phyloP scores from a whole-genome alignment of 2,113 vertebrate genomes.

The Panurus biarmicus region DNA sequence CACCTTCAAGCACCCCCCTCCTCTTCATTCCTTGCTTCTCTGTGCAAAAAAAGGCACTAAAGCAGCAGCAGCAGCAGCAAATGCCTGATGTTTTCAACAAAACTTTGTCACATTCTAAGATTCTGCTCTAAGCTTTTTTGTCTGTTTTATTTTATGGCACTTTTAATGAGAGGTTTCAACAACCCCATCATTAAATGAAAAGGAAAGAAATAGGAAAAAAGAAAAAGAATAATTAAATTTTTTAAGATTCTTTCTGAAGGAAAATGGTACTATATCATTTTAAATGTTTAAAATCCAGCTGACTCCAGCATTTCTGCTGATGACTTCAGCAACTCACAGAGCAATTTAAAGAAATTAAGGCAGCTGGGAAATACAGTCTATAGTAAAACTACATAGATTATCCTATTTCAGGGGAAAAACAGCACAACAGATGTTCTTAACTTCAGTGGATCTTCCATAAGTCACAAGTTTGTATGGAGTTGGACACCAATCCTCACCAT shows the following conservation, averaged over 20 bases:
- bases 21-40: neutral
- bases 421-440: neutral
- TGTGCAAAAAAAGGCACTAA: neutral
- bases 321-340: constrained; percentile 57
- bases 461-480: neutral
- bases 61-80: neutral
- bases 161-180: constrained; percentile 43
- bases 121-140: neutral
- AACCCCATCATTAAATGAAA: neutral
- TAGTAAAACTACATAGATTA: constrained; percentile 23
- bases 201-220: neutral
- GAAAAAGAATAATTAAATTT: constrained; percentile 48
- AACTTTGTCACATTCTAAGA: neutral
- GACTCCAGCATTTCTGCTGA: constrained; percentile 52
- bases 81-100: neutral
- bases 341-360: constrained; percentile 45
- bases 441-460: neutral
- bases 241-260: constrained; percentile 31
- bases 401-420: neutral
- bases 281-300: constrained; percentile 45
- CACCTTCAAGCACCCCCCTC: neutral
- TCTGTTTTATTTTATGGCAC: constrained; percentile 16
- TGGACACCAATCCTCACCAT: neutral
- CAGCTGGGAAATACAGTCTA: constrained; percentile 26
- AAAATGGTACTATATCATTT: constrained; percentile 41